phyloP scores from a whole-genome alignment of 2,888 invertebrate genomes.

The Drosophila fungiperda region DNA sequence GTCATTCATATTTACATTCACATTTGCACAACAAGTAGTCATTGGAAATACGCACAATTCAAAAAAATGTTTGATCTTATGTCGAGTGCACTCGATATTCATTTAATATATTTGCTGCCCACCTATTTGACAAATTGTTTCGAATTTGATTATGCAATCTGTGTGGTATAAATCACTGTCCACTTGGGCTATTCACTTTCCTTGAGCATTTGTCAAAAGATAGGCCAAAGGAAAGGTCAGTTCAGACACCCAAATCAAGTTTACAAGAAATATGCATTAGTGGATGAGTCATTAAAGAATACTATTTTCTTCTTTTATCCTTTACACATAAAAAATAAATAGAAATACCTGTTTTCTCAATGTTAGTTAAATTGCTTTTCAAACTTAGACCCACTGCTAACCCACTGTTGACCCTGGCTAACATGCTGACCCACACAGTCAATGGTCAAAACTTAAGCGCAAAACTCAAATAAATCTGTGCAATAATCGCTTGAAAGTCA shows the following conservation, averaged over 20 bases:
- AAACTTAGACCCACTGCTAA: slow-evolving; percentile 16
- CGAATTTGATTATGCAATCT: slow-evolving; percentile 5
- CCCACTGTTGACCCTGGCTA: slow-evolving; percentile 32
- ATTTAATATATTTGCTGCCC: slow-evolving; percentile 35
- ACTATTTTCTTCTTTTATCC: neutral
- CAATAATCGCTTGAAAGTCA: slow-evolving; percentile 45
- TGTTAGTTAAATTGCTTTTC: neutral
- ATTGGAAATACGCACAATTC: neutral
- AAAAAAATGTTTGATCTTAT: slow-evolving; percentile 10
- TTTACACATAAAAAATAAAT: neutral
- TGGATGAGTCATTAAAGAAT: slow-evolving; percentile 17
- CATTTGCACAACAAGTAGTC: slow-evolving; percentile 23
- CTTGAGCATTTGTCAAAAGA: slow-evolving; percentile 19
- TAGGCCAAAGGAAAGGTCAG: slow-evolving; percentile 43
- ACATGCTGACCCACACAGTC: slow-evolving; percentile 33
- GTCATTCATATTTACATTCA: slow-evolving; percentile 20
- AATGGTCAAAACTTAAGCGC: slow-evolving; percentile 17
- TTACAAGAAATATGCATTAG: slow-evolving; percentile 11
- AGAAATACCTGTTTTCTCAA: neutral
- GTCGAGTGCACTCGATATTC: slow-evolving; percentile 38
- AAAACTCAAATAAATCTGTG: slow-evolving; percentile 8
- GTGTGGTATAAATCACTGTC: slow-evolving; percentile 20
- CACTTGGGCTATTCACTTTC: slow-evolving; percentile 3
- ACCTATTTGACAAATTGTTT: slow-evolving; percentile 39
- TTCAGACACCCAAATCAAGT: slow-evolving; percentile 7